Conservation (phyloP, 2,113 vertebrate species). For the Catharus bicknelli region DNA sequence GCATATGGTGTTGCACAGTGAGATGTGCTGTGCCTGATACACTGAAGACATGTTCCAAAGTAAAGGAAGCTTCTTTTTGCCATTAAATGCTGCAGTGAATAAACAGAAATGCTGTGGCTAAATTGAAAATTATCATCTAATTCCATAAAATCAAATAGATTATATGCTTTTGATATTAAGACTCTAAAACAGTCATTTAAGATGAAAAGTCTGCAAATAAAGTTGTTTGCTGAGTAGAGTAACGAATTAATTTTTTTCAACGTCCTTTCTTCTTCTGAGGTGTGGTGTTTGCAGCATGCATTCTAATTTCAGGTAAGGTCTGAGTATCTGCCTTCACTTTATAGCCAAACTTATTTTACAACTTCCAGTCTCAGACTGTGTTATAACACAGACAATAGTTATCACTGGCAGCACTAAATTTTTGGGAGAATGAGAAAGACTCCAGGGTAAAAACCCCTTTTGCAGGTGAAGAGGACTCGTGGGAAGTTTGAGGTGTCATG, state of each 20-base stretch:
- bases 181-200: not conserved
- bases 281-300: fast-evolving
- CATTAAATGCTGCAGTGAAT: not conserved
- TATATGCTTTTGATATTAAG: not conserved
- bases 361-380: not conserved
- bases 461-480: not conserved
- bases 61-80: not conserved
- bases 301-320: not conserved
- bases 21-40: not conserved
- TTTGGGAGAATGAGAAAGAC: not conserved
- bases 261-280: not conserved
- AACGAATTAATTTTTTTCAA: not conserved
- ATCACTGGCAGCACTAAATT: not conserved
- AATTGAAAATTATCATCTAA: not conserved
- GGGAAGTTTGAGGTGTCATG: not conserved
- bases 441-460: not conserved
- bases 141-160: not conserved
- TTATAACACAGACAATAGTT: not conserved
- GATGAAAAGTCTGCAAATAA: not conserved
- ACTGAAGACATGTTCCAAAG: not conserved
- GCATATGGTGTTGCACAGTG: not conserved
- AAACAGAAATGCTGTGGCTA: not conserved
- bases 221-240: not conserved
- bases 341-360: not conserved
- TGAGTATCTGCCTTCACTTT: not conserved